Evolutionary conservation across 92 coral and sea anemone genomes (phyloP).

Genomic region (Heteractis magnifica): DNA sequence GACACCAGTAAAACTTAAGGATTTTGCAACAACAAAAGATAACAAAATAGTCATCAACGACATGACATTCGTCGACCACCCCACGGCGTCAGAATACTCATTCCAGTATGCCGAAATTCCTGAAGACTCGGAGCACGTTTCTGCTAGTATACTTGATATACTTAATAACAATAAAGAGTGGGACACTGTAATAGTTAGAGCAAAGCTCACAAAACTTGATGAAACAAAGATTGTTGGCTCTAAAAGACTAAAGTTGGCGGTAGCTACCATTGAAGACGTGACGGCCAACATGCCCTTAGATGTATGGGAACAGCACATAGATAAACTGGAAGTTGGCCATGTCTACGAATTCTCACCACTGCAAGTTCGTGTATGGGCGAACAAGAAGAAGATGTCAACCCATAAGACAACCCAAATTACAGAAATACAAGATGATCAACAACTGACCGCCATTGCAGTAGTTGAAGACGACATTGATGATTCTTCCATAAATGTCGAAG

Average conservation of each 20-base stretch:
- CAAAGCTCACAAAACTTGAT: slow-evolving; percentile 45
- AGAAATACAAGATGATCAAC: slow-evolving; percentile 51
- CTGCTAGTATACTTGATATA: no score
- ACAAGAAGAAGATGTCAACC: slow-evolving; percentile 53
- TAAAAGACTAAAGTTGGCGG: slow-evolving; percentile 50
- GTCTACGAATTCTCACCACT: slow-evolving; percentile 56
- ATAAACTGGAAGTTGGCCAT: slow-evolving; percentile 41
- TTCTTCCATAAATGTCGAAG: slow-evolving; percentile 10
- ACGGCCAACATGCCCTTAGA: slow-evolving; percentile 50
- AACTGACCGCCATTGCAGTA: slow-evolving; percentile 47
- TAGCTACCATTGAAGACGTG: slow-evolving; percentile 49
- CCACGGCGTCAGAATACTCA: slow-evolving; percentile 48
- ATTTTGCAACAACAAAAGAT: slow-evolving; percentile 44
- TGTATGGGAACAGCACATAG: slow-evolving; percentile 57
- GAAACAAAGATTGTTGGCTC: slow-evolving; percentile 48
- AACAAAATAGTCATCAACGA: slow-evolving; percentile 46
- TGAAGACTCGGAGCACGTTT: no score
- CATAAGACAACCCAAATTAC: slow-evolving; percentile 50
- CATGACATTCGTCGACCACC: slow-evolving; percentile 48
- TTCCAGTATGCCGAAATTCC: slow-evolving; percentile 19
- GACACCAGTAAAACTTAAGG: slow-evolving; percentile 54
- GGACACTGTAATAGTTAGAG: slow-evolving; percentile 9
- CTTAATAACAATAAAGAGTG: not conserved
- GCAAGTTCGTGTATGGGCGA: slow-evolving; percentile 58
- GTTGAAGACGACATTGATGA: slow-evolving; percentile 35